A percentile compares a stretch with the other conserved stretches of the same genome.
Conservation (phyloP, 2,113 vertebrate genomes). For the Eurypyga helias region DNA sequence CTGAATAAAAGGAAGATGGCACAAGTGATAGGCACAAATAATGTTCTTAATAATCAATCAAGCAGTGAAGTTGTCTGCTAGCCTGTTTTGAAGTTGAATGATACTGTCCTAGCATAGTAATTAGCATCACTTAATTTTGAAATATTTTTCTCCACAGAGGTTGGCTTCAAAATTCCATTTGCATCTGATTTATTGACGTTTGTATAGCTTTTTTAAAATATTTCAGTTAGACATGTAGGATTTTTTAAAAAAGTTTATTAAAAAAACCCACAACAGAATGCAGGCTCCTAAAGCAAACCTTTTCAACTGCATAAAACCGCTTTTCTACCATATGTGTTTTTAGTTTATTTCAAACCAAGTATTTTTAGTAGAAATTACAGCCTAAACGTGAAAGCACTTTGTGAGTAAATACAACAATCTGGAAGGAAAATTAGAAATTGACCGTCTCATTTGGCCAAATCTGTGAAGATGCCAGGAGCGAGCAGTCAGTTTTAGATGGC, state of each 20-base stretch:
- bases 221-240: not conserved
- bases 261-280: not conserved
- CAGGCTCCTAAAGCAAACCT: not conserved
- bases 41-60: not conserved
- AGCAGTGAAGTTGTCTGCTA: not conserved
- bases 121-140: not conserved
- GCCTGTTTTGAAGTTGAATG: not conserved
- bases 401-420: not conserved
- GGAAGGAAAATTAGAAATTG: not conserved
- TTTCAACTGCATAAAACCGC: not conserved
- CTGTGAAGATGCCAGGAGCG: not conserved
- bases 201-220: not conserved
- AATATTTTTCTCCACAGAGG: not conserved
- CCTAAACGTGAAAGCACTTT: not conserved
- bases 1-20: not conserved
- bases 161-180: not conserved
- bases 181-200: not conserved
- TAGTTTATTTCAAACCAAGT: not conserved
- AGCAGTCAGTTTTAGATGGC: not conserved
- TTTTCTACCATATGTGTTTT: not conserved
- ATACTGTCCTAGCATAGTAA: not conserved
- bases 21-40: not conserved
- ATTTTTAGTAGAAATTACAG: conserved; percentile 39
- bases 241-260: not conserved
- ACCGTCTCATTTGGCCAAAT: not conserved